Conservation (phyloP, 37 sponge, comb jelly and placozoan genomes). For the Aphrocallistes beatrix region DNA sequence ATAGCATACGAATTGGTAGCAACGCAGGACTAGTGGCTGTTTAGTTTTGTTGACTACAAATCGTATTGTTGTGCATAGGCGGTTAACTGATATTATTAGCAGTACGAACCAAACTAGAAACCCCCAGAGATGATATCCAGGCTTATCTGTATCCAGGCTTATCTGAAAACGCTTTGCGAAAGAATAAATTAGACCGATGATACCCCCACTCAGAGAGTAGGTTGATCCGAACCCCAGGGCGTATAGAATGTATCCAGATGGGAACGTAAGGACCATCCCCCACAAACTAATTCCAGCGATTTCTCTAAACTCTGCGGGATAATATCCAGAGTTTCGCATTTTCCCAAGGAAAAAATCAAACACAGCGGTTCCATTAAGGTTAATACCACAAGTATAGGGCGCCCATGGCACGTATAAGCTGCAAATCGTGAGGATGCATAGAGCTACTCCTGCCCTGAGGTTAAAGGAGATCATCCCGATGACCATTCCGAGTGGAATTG, state of each 20-base stretch:
- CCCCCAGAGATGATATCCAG: neutral
- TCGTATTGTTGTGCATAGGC: neutral
- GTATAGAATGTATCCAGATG: slow-evolving; percentile 64
- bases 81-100: slow-evolving; percentile 22
- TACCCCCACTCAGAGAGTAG: slow-evolving; percentile 59
- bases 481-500: neutral
- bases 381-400: slow-evolving; percentile 23
- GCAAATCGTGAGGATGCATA: slow-evolving; percentile 41
- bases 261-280: slow-evolving; percentile 65
- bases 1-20: neutral
- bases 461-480: slow-evolving; percentile 21
- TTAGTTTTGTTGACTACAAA: neutral
- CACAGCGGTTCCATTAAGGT: neutral
- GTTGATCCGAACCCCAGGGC: slow-evolving; percentile 67
- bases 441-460: slow-evolving; percentile 35
- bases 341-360: neutral
- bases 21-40: neutral
- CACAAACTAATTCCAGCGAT: slow-evolving; percentile 67
- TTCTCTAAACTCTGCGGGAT: slow-evolving; percentile 28
- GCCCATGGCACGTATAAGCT: slow-evolving; percentile 68
- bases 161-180: neutral
- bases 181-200: slow-evolving; percentile 53
- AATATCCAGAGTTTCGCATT: neutral
- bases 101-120: slow-evolving; percentile 24
- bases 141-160: neutral